Base-by-base conservation (phyloP, 2,113 vertebrate genomes). In the Penelope pileata region DNA sequence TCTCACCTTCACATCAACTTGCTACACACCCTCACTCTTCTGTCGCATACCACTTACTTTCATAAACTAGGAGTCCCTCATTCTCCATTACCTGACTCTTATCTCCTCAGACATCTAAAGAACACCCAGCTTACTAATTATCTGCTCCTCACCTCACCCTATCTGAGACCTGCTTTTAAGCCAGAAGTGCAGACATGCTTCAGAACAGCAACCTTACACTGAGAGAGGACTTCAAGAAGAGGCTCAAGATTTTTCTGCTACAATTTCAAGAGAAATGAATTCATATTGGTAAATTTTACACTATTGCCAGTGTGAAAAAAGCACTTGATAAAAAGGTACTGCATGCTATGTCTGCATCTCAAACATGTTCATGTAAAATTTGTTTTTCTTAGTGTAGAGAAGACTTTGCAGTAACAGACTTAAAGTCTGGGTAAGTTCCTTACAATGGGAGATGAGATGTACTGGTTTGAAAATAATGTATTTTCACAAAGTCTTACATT, bases 181-280 rank as follows among this genome's bases (percentile, higher is more conserved):
- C 7, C 75, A 62, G 26, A 56, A 68, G 21, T 7, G 12, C 43
- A 73, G 32, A 8, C 22, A 19, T 13, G 23, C 24, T 91, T 79
- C n/a, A 40, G 24, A 86, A 88, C 36, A 53, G 26, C 26, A 84
- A 38, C 5, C 7, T 36, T 36, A 12, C 38, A 48, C 51, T 67
- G 77, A 64, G n/a, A 9, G 81, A 85, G 30, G 42, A 86, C 34
- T 63, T 92, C 40, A 60, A 73, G 42, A 22, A 53, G 27, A 26
- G 10, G 40, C 36, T 79, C 34, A 85, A n/a, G 6, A 29, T 50
- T 82, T 67, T 45, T 14, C 26, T 47, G 12, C 26, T 32, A 56
- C 16, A 59, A 58, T 83, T 80, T 87, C 47, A 93, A 90, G 29
- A 75, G 21, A 91, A 38, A 40, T 79, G 59, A 85, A 63, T 43